Conservation (phyloP, 2,113 vertebrate genomes). For the Fregetta grallaria region DNA sequence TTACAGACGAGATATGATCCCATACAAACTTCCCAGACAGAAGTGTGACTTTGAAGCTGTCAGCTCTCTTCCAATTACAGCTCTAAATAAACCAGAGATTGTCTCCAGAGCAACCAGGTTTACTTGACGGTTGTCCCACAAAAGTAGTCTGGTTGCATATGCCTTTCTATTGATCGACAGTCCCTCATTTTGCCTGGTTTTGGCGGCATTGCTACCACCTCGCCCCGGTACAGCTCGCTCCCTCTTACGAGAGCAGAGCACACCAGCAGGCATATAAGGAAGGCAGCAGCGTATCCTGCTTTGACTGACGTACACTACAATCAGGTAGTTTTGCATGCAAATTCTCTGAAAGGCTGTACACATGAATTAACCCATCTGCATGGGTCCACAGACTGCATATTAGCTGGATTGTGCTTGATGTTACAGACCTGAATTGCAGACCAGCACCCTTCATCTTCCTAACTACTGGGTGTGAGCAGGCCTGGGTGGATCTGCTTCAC, state of each 20-base stretch:
- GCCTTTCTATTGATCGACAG: neutral
- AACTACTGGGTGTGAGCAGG: neutral
- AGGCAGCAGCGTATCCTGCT: neutral
- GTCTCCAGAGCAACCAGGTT: neutral
- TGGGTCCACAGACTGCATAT: rapidly evolving
- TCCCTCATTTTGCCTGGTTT: neutral
- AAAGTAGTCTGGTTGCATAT: neutral
- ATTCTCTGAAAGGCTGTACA: neutral
- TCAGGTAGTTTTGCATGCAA: neutral
- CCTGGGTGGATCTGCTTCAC: neutral
- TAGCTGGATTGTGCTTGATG: neutral
- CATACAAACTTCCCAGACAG: neutral
- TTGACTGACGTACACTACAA: neutral
- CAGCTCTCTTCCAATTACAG: neutral
- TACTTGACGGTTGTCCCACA: neutral
- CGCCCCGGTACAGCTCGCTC: rapidly evolving
- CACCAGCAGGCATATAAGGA: too few species aligned
- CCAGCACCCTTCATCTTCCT: neutral
- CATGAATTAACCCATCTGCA: neutral
- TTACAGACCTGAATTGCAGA: neutral
- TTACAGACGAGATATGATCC: rapidly evolving
- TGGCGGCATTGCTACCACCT: neutral
- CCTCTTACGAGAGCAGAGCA: neutral
- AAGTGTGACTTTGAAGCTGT: neutral
- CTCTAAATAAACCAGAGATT: neutral